Evolutionary conservation across 2,113 vertebrate genomes (phyloP), one percentile per base, ranked within the genome.

Genomic region (Saguinus imperator): DNA sequence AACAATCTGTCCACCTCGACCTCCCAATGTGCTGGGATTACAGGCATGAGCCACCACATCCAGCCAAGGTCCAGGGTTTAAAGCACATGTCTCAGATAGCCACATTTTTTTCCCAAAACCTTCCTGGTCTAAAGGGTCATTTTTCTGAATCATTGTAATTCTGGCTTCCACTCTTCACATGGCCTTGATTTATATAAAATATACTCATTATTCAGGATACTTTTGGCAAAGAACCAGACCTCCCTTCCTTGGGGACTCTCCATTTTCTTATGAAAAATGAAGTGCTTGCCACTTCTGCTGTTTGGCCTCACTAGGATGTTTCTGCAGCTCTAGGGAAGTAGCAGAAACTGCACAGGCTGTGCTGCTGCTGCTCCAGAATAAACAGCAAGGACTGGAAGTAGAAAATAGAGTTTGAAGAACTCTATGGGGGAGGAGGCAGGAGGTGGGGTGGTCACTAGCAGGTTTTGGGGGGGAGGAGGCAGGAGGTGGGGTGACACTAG

Each of bases 151-250:
- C 52, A 27, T 57, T 85, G 1, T 45, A 83, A 85, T 95, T 89
- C 70, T 90, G 80, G 48, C 58, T 20, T 95, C 86, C 48, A 48
- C 29, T 95, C 18, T 94, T 85, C 73, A 13, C 76, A 8, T 86
- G 73, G 75, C 61, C 83, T 77, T 50, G 79, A 66, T 77, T 80
- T 32, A 8, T 68, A 92, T 93, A 32, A 35, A 6, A 1, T 9
- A 0, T 0, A 66, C n/a, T 43, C 73, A 55, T 85, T 91, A 57
- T 96, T 94, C 40, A 0, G 64, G 73, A 32, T 73, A 17, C 85
- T 92, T 87, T 43, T 52, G 94, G 89, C 88, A 35, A 11, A 90
- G 61, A 66, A 52, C 97, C 96, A 97, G 45, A 40, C 75, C 79
- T 75, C 77, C 29, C 57, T 91, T 90, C 94, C 86, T 25, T 6